phyloP scores from a whole-genome alignment of 2,113 vertebrate genomes.

The Monarcha castaneiventris region DNA sequence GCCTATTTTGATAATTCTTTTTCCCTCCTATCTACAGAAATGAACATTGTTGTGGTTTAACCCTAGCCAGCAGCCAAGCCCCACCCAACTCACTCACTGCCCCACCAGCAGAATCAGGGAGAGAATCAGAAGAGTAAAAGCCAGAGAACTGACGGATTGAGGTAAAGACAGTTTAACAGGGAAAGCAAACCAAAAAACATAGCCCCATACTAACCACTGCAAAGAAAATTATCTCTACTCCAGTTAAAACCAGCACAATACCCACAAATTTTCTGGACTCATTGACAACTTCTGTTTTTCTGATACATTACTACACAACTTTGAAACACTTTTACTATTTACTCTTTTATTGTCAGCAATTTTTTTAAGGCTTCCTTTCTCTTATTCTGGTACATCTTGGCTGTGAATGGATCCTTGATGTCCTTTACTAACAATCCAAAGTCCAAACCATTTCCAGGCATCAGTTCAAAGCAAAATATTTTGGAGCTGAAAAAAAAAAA shows the following conservation, averaged over 20 bases:
- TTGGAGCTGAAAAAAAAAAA: background rate
- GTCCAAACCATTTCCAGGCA: background rate
- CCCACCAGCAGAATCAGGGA: background rate
- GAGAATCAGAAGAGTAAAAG: background rate
- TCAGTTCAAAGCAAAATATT: background rate
- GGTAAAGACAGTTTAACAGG: background rate
- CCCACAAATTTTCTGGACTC: background rate
- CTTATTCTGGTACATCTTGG: background rate
- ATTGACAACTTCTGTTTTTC: background rate
- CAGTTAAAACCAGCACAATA: background rate
- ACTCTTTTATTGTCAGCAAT: background rate
- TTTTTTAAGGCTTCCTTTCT: background rate
- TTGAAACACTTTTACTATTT: background rate
- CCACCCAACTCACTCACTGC: accelerated
- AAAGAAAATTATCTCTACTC: background rate
- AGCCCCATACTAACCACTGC: background rate
- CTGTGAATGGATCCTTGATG: background rate
- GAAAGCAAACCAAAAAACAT: background rate
- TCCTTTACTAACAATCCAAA: background rate
- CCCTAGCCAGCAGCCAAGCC: background rate
- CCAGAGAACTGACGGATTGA: background rate
- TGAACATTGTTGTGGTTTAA: accelerated
- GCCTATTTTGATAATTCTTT: background rate
- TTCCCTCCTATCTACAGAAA: background rate
- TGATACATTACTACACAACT: background rate